Conservation (phyloP, 2,797 vertebrate genomes). For the Paratrypauchen microcephalus region DNA sequence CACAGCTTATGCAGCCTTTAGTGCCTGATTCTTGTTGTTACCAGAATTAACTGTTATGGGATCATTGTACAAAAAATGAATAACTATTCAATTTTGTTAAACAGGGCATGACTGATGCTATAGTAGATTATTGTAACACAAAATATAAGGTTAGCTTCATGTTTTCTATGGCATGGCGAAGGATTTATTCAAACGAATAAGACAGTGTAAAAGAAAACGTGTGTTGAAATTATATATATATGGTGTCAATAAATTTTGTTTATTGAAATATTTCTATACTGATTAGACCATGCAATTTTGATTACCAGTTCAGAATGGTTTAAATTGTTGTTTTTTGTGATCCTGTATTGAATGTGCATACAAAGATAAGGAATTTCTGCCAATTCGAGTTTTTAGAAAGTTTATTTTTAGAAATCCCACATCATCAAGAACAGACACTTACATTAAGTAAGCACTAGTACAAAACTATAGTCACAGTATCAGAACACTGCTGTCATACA, state of each 20-base stretch:
- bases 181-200: slow-evolving; percentile 28
- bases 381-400: slow-evolving; percentile 14
- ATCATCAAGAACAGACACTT: slow-evolving; percentile 59
- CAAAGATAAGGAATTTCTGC: not conserved
- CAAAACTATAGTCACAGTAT: slow-evolving; percentile 30
- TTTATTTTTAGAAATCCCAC: slow-evolving; percentile 61
- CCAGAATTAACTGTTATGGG: not conserved
- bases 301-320: not conserved
- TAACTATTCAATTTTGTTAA: not conserved
- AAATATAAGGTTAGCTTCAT: slow-evolving; percentile 22
- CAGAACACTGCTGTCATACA: slow-evolving; percentile 39
- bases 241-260: slow-evolving; percentile 19
- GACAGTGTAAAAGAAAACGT: slow-evolving; percentile 38
- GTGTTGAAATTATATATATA: slow-evolving; percentile 36
- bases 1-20: not conserved
- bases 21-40: slow-evolving; percentile 7
- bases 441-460: slow-evolving; percentile 38
- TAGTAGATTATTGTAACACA: slow-evolving; percentile 8
- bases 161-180: slow-evolving; percentile 31
- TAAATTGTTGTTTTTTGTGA: not conserved
- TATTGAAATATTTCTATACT: slow-evolving; percentile 17
- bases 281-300: not conserved
- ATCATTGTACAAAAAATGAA: slow-evolving; percentile 2
- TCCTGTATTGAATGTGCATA: not conserved
- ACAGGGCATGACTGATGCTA: slow-evolving; percentile 10